Percentiles rank a stretch among this genome's conserved stretches.
phyloP scores from a whole-genome alignment of 53 echinoderm and acorn worm genomes.

The Holothuria leucospilota region DNA sequence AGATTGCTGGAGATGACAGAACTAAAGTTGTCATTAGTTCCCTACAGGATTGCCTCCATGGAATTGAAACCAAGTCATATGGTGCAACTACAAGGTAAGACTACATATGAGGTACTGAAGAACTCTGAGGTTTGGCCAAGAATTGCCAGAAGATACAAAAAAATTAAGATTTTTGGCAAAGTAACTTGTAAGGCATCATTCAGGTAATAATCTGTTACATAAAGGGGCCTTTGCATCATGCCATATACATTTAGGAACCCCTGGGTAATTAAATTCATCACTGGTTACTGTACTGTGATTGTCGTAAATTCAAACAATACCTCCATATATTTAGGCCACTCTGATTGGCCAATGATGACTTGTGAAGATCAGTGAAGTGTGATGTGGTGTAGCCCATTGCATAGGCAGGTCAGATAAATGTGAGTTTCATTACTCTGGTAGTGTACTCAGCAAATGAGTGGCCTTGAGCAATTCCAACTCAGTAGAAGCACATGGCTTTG shows the following conservation, averaged over 20 bases:
- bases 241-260: neutral
- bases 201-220: too few species aligned
- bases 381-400: too few species aligned
- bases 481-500: neutral
- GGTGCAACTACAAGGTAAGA: slow-evolving; percentile 54
- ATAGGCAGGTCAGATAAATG: too few species aligned
- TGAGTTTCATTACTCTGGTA: too few species aligned
- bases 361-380: too few species aligned
- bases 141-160: neutral
- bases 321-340: too few species aligned
- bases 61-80: slow-evolving; percentile 95
- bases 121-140: neutral
- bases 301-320: too few species aligned
- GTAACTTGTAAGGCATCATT: too few species aligned
- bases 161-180: neutral
- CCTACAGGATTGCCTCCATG: slow-evolving; percentile 93
- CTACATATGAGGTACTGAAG: neutral
- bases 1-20: slow-evolving; percentile 92
- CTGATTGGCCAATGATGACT: too few species aligned
- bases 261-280: too few species aligned
- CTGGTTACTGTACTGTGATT: too few species aligned
- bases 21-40: slow-evolving; percentile 97
- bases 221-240: neutral
- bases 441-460: too few species aligned
- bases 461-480: neutral